Evolutionary conservation across 1,140 invertebrate genomes (phyloP), one percentile per base, ranked within the genome.

Genomic region (Acromyrmex echinatior): DNA sequence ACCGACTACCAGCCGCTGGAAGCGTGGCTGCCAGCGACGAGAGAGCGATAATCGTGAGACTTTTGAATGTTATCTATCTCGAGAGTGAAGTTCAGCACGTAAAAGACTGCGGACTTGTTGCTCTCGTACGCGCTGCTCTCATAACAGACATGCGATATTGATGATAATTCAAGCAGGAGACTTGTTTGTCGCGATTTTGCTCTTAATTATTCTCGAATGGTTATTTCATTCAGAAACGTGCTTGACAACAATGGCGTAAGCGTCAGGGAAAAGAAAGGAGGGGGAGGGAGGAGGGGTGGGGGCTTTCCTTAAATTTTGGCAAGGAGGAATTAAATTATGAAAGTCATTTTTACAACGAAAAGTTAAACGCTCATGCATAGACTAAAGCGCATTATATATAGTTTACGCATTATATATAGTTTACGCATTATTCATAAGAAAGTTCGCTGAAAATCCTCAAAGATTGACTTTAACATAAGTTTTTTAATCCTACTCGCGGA

Each of bases 31-130:
- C 76, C 81, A 88, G 84, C 74, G 86, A 90, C 88, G 88, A 53
- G 79, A 84, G 80, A 90, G 79, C 49, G 88, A 87, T 90, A 91
- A 91, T 91, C 90, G 68, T 62, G 35, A 58, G 49, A 70, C 89
- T 91, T 84, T 74, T 88, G 31, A 88, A 90, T 90, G 78, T 65
- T 91, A 90, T 90, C 87, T 74, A 73, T 76, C 82, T 45, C n/a
- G 66, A 56, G 65, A 70, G 53, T 31, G 49, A 86, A 80, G 85
- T 81, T 53, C 25, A 62, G 18, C 74, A 28, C 65, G 85, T 86
- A 70, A 80, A 86, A 78, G 73, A 86, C n/a, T 73, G 31, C n/a
- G 18, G 39, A 86, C 85, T 80, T 80, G 76, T 86, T 70, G 76
- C 74, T 86, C 74, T 86, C 80, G 68, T 60, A 35, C 39, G 51